Evolutionary conservation across 1,140 invertebrate genomes (phyloP).

Genomic region (Calephelis nemesis): DNA sequence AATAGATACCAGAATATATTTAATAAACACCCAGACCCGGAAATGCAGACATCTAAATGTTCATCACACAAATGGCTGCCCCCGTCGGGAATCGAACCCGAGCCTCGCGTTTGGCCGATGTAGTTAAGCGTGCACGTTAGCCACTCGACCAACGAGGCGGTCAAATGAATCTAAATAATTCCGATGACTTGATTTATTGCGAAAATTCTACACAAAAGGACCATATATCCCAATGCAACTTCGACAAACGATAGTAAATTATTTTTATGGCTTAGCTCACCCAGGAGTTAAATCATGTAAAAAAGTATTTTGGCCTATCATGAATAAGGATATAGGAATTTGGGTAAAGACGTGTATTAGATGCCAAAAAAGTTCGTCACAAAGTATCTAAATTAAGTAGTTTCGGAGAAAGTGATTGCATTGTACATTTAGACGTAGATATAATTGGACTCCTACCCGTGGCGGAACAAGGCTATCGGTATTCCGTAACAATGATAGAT

Average conservation of each 20-base stretch:
- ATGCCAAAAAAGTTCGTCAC: constrained; percentile 24
- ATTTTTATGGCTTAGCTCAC: constrained; percentile 22
- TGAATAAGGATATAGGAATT: constrained; percentile 16
- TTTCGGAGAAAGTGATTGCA: constrained; percentile 43
- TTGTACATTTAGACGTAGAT: constrained; percentile 74
- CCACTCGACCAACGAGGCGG: no score
- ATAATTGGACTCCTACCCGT: constrained; percentile 69
- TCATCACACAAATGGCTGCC: no score
- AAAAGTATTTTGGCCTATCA: constrained; percentile 24
- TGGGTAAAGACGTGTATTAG: constrained; percentile 23
- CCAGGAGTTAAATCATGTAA: constrained; percentile 21
- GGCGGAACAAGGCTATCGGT: constrained; percentile 35
- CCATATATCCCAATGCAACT: not conserved
- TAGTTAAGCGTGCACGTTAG: no score
- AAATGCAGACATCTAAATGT: no score
- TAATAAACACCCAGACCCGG: no score
- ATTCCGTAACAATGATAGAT: constrained; percentile 65
- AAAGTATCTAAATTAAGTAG: constrained; percentile 23
- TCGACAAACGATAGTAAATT: constrained; percentile 15
- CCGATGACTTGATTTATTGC: no score
- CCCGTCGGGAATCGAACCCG: no score
- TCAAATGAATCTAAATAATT: no score
- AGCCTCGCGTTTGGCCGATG: no score
- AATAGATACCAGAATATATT: no score
- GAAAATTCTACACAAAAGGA: no score